Base-by-base conservation (phyloP, 2,113 vertebrate species). In the Chaetops frenatus region DNA sequence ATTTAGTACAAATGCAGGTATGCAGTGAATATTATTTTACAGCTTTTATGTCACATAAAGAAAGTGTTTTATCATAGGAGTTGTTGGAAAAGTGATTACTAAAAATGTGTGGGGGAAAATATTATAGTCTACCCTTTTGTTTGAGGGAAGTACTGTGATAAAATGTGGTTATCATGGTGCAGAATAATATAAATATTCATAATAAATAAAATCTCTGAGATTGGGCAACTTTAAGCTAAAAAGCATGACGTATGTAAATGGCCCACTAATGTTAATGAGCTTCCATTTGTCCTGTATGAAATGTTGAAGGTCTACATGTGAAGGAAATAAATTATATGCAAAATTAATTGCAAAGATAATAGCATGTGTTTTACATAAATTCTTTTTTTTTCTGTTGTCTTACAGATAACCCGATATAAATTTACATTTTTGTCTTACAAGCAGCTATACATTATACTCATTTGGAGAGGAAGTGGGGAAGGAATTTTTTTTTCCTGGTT, bases 131-230 rank as follows among this genome's bases (percentile, higher is more conserved):
- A 79, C 8, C 40, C 36, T 80, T 84, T 53, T 69, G 40, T 61
- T 86, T 77, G 64, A 89, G 89, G 12, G 14, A 74, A 82, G 24
- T 53, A 73, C 73, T 81, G 57, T 54, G 61, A 84, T 40, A 86
- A 92, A 92, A 93, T 76, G 29, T 65, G 65, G 69, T 70, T 89
- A 61, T 88, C 72, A 51, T 48, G 25, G 23, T 87, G 44, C 45
- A 77, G 60, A 92, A 53, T 47, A 81, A 92, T 80, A 81, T 90
- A 94, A 95, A 95, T 95, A 94, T 97, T 95, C 81, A 74, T 87
- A 78, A 77, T 38, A 92, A 95, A 91, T 44, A 72, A 91, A 91
- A 73, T 64, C 5, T 79, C 67, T 88, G 24, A 84, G 42, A 76
- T 33, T 86, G 65, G 80, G n/a, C 42, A 94, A 69, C 51, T 96